Conservation (phyloP, 2,888 invertebrate species). For the Plusia festucae region DNA sequence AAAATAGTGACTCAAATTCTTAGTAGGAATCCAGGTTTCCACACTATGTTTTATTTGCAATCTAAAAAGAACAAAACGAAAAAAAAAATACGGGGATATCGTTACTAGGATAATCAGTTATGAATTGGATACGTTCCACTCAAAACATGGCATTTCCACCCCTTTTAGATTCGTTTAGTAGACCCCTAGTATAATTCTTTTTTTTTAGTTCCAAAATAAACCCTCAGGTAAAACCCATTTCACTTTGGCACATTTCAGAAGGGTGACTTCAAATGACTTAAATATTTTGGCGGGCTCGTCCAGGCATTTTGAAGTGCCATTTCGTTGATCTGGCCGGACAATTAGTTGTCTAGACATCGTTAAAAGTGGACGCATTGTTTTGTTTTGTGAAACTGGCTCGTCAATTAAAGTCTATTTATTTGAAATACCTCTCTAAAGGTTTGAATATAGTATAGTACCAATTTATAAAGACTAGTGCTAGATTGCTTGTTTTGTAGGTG, state of each 20-base stretch:
- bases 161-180: conserved; percentile 6
- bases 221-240: conserved; percentile 8
- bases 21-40: too few species aligned
- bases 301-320: background rate
- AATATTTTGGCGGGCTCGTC: conserved; percentile 1
- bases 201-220: background rate
- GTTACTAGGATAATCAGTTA: background rate
- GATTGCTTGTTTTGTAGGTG: too few species aligned
- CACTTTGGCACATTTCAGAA: conserved; percentile 5
- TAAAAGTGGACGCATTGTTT: conserved; percentile 3
- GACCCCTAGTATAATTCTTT: background rate
- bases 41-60: too few species aligned
- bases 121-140: background rate
- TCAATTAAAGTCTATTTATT: too few species aligned
- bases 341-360: conserved; percentile 7
- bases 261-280: conserved; percentile 5
- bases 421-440: too few species aligned
- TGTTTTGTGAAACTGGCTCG: background rate
- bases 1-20: too few species aligned
- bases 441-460: too few species aligned
- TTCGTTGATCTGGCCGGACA: conserved; percentile 4
- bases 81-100: background rate
- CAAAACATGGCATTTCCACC: background rate
- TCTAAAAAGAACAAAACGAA: too few species aligned
- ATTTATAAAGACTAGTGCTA: too few species aligned